phyloP scores from a whole-genome alignment of 2,797 vertebrate species.

The Myoxocephalus aenaeus region DNA sequence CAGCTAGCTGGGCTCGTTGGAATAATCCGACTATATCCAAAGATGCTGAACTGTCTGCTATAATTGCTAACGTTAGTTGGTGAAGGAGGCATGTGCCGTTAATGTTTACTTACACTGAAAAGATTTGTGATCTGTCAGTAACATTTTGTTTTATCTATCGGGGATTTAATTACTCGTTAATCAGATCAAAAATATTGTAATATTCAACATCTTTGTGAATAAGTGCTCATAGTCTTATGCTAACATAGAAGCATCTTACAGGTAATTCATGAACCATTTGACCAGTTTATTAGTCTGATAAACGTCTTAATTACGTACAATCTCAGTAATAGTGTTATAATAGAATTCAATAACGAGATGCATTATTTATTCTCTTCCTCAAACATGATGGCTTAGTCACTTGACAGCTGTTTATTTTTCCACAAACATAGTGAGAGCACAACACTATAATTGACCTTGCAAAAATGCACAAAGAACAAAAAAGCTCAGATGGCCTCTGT shows the following conservation, averaged over 20 bases:
- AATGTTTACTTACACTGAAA: no score
- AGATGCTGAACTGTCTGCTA: background rate
- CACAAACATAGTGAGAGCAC: background rate
- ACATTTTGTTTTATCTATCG: background rate
- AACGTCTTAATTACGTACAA: background rate
- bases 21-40: background rate
- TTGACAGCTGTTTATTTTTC: background rate
- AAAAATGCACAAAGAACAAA: background rate
- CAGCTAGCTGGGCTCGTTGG: background rate
- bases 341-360: background rate
- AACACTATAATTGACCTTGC: background rate
- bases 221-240: background rate
- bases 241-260: background rate
- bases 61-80: background rate
- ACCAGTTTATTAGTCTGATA: background rate
- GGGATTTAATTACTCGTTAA: no score
- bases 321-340: background rate
- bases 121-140: background rate
- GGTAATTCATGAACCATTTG: background rate
- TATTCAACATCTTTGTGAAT: background rate
- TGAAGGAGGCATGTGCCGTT: background rate
- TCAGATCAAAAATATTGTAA: background rate
- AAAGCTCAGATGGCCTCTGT: background rate
- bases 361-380: background rate
- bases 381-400: background rate